A percentile compares a stretch with the other conserved stretches of the same genome.
Evolutionary conservation across 2,113 vertebrate species (phyloP).

Genomic region (Cynocephalus volans): DNA sequence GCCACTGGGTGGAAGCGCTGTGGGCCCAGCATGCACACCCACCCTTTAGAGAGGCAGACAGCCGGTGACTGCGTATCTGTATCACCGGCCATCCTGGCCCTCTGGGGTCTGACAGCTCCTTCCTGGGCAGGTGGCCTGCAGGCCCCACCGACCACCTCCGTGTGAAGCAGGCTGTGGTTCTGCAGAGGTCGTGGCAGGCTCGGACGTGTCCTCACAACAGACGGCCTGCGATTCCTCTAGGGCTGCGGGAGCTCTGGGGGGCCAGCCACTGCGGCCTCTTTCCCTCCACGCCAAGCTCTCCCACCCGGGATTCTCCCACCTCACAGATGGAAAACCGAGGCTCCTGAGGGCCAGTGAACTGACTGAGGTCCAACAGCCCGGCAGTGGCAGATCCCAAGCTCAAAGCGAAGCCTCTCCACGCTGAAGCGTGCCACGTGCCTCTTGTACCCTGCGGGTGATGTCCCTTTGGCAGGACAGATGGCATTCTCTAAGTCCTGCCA

Average conservation of each 20-base stretch:
- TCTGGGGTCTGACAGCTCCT: background rate
- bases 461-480: accelerated
- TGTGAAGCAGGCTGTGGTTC: background rate
- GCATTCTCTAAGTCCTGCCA: background rate
- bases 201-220: no score
- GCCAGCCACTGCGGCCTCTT: background rate
- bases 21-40: background rate
- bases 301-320: background rate
- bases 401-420: background rate
- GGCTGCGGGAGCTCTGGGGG: background rate
- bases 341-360: background rate
- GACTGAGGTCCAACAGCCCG: no score
- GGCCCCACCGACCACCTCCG: accelerated
- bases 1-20: background rate
- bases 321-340: background rate
- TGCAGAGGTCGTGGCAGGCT: no score
- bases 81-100: background rate
- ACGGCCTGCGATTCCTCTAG: accelerated
- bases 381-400: no score
- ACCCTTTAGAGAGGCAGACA: background rate
- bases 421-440: accelerated
- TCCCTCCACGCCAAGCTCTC: background rate
- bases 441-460: accelerated
- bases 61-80: accelerated
- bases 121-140: background rate